Evolutionary conservation across 2,113 vertebrate species (phyloP), one percentile per base, ranked within the genome.

Genomic region (Tychaedon coryphoeus): DNA sequence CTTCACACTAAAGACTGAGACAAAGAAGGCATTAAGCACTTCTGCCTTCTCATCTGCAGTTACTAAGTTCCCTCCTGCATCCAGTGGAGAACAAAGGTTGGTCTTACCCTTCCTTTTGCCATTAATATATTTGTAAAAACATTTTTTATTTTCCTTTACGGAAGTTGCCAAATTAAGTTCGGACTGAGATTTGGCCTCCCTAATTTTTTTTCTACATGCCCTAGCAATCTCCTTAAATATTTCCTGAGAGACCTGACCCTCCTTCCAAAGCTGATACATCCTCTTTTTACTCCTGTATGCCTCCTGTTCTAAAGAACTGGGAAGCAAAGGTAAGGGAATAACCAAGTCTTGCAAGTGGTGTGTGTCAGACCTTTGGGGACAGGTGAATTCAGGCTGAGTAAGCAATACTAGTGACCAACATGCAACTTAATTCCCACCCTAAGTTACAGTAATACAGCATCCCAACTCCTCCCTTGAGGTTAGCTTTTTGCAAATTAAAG

Each of bases 341-440:
- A 54, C 23, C 4, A 36, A 33, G 12, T 26, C n/a, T 43, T 72
- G 22, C 2, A 36, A 45, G 18, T 0, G 0, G 8, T 61, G 9
- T 66, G 33, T 56, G 17, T 45, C 67, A 45, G 14, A 26, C 38
- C 33, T 45, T 28, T 33, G 13, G 38, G 38, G 17, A 71, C 26
- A 62, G 33, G 26, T 62, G 26, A 54, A 26, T 45, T 42, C 22
- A 62, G 33, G 13, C 17, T 62, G 67, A 72, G 14, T 36, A 53
- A 53, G 47, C 26, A 45, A 20, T 62, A 45, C 19, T 36, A 53
- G 26, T 72, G 20, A 31, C 33, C 13, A 53, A 25, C 22, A 45
- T 3, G 5, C 56, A 82, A 13, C 17, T 33, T 71, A 53, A 61
- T 26, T 31, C 20, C 13, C 13, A 36, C 10, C 25, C 31, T 36